Base-by-base conservation (phyloP, 2,797 vertebrate species). In the Molossus molossus region DNA sequence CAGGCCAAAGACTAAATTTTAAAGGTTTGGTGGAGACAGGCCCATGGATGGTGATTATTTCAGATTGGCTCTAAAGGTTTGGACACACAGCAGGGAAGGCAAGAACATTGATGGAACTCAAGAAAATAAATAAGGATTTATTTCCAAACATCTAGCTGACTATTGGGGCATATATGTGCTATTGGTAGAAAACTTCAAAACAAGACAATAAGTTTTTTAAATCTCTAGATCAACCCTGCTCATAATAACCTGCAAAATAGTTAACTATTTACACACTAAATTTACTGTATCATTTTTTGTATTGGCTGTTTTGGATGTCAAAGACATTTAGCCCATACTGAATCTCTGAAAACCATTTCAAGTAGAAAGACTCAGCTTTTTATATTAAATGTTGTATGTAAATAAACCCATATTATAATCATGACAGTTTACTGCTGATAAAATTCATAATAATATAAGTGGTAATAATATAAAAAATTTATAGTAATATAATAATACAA, bases 341-440 rank as follows among this genome's bases (percentile, higher is more conserved):
- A 80, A 50, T 6, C 12, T 88, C 64, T 87, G 69, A 85, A 95
- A 96, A 70, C 18, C 18, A 67, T 60, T 80, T 81, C 37, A 93
- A 69, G 45, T 53, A 23, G 73, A 1, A 60, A 33, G 58, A 70
- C 3, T 2, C 53, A n/a, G 15, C 17, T 60, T 85, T 90, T 62
- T 50, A 70, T 70, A 48, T 62, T 50, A 70, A 64, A 48, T 18
- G 11, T 80, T 82, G 67, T 82, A 40, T 75, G 27, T 73, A 45
- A 82, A 37, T 86, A 86, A 64, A 72, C 58, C 29, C 40, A 82
- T 9, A 82, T 76, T 80, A 40, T 25, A 93, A 77, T 84, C 27
- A 65, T 62, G 60, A 45, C 10, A 17, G 37, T 70, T 75, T 76
- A n/a, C 40, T 70, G 13, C 25, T 48, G 48, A 77, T 14, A 45